phyloP scores from a whole-genome alignment of 1,140 invertebrate species.

The Drosophila eugracilis region DNA sequence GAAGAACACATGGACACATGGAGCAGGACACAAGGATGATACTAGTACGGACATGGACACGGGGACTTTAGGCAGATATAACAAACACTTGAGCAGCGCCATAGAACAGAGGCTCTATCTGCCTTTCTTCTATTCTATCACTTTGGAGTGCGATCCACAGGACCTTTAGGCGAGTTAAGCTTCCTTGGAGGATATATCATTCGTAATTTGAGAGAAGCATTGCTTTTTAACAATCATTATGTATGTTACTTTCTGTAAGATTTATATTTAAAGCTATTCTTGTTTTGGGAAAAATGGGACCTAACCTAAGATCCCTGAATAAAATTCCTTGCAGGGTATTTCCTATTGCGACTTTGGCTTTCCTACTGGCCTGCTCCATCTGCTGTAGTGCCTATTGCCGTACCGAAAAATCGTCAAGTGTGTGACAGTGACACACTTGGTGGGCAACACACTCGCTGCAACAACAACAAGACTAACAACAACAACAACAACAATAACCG shows the following conservation, averaged over 20 bases:
- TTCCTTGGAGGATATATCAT: background rate
- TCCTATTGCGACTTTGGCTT: background rate
- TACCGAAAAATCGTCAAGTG: conserved; percentile 73
- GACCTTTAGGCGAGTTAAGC: background rate
- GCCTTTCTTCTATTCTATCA: background rate
- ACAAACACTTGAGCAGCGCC: conserved; percentile 73
- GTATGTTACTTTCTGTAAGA: too few species aligned
- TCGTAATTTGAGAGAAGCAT: too few species aligned
- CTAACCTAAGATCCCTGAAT: background rate
- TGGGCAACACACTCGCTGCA: conserved; percentile 23
- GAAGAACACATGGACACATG: conserved; percentile 28
- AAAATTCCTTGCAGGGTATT: conserved; percentile 10
- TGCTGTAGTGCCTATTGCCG: conserved; percentile 48
- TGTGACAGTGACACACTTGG: conserved; percentile 81
- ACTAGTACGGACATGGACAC: conserved; percentile 24
- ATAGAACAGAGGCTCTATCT: conserved; percentile 29
- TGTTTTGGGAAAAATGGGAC: too few species aligned
- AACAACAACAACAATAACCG: background rate
- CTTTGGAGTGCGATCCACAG: conserved; percentile 8
- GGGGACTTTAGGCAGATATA: conserved; percentile 48
- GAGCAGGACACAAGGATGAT: conserved; percentile 54
- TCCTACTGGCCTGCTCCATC: conserved; percentile 5
- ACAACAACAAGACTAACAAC: conserved; percentile 8
- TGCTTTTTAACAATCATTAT: too few species aligned
- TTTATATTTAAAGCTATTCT: too few species aligned